These are phyloP conservation scores for Pteropus rufus DNA, from an alignment of 2,797 vertebrate species.

Conservation along the genomic window DNA sequence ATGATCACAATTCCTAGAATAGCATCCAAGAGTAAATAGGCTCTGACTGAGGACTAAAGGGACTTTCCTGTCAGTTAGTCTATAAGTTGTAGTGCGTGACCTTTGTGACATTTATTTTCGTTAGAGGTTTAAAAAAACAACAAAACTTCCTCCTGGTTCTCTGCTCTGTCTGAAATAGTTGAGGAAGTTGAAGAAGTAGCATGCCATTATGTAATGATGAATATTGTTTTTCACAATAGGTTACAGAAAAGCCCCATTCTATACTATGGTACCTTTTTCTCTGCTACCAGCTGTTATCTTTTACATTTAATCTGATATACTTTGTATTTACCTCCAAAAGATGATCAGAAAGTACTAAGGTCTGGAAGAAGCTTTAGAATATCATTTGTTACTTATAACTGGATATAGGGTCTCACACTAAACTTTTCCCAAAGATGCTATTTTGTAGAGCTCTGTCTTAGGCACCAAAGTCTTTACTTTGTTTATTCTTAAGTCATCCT, in stretches of 20 bases:
- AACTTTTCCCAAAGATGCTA: accelerated
- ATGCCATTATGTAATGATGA: constrained; percentile 41
- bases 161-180: constrained; percentile 36
- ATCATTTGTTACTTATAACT: neutral
- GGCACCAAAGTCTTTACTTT: neutral
- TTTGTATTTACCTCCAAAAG: neutral
- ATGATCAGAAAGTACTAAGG: neutral
- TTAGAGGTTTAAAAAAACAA: neutral
- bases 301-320: neutral
- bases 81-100: neutral
- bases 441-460: neutral
- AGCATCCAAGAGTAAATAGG: neutral
- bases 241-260: neutral
- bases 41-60: neutral
- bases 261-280: neutral
- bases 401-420: neutral
- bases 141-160: constrained; percentile 54
- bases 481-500: neutral
- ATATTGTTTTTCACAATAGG: neutral
- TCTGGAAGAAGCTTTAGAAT: neutral
- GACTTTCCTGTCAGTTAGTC: constrained; percentile 18
- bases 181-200: constrained; percentile 46
- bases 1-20: neutral
- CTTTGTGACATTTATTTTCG: constrained; percentile 56
- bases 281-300: neutral